These are phyloP conservation scores for Heliangelus exortis DNA, from an alignment of 2,797 vertebrate species.

Conservation along the genomic window DNA sequence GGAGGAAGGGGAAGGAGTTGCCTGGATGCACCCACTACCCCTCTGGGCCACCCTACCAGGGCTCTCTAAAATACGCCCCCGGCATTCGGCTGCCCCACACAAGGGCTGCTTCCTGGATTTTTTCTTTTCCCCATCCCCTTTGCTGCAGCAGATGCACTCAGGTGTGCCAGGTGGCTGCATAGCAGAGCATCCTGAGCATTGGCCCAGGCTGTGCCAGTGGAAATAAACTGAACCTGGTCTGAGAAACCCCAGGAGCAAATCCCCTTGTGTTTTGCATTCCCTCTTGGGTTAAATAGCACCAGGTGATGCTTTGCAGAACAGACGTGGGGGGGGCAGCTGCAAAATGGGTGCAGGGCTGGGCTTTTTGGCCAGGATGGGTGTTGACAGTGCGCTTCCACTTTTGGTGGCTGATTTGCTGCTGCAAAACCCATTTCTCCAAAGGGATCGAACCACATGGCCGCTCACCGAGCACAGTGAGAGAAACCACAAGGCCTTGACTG, in stretches of 20 bases:
- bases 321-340: not conserved
- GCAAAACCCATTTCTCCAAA: constrained; percentile 35
- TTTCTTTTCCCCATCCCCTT: not conserved
- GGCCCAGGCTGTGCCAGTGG: not conserved
- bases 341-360: fast-evolving
- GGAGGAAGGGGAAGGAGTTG: not conserved
- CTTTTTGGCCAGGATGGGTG: not conserved
- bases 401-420: not conserved
- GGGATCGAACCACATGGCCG: fast-evolving
- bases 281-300: not conserved
- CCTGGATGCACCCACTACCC: not conserved
- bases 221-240: not conserved
- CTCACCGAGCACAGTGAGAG: not conserved
- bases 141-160: fast-evolving
- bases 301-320: not conserved
- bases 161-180: no score
- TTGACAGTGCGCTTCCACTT: not conserved
- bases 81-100: not conserved
- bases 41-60: not conserved
- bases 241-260: not conserved
- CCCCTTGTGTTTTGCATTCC: not conserved
- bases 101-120: fast-evolving
- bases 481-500: not conserved
- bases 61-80: not conserved
- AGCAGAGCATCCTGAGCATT: fast-evolving